Evolutionary conservation across 2,113 vertebrate genomes (phyloP).

Genomic region (Protobothrops mucrosquamatus): DNA sequence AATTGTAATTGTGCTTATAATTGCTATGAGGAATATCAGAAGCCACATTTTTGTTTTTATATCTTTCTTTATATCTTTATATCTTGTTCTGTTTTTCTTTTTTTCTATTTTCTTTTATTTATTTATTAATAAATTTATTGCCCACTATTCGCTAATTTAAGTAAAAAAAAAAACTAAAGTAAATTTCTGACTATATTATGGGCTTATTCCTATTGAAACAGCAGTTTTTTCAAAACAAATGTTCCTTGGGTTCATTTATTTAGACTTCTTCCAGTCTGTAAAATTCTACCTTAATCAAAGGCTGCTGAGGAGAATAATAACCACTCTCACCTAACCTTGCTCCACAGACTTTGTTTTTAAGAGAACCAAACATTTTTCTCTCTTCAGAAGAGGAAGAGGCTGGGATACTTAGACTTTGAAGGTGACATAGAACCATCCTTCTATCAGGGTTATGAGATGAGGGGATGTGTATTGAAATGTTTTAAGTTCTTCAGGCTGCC

Average conservation of each 20-base stretch:
- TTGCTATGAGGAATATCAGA: background rate
- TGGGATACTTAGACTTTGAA: background rate
- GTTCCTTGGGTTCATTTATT: background rate
- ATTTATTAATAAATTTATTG: background rate
- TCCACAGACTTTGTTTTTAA: background rate
- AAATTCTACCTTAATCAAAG: background rate
- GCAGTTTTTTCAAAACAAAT: background rate
- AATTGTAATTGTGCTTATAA: background rate
- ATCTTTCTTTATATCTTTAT: background rate
- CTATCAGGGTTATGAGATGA: background rate
- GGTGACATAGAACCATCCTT: background rate
- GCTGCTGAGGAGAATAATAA: background rate
- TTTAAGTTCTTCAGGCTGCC: background rate
- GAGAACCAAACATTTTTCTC: background rate
- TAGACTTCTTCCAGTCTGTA: background rate
- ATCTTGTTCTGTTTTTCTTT: background rate
- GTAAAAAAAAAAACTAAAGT: background rate
- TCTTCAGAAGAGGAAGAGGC: background rate
- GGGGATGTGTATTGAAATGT: background rate
- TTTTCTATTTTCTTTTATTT: background rate
- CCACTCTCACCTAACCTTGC: background rate
- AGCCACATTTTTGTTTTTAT: background rate
- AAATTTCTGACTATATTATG: background rate
- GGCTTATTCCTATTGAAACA: background rate
- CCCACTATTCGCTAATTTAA: background rate